Base-by-base conservation (phyloP, 2,888 invertebrate species). In the Ischnus inquisitorius region DNA sequence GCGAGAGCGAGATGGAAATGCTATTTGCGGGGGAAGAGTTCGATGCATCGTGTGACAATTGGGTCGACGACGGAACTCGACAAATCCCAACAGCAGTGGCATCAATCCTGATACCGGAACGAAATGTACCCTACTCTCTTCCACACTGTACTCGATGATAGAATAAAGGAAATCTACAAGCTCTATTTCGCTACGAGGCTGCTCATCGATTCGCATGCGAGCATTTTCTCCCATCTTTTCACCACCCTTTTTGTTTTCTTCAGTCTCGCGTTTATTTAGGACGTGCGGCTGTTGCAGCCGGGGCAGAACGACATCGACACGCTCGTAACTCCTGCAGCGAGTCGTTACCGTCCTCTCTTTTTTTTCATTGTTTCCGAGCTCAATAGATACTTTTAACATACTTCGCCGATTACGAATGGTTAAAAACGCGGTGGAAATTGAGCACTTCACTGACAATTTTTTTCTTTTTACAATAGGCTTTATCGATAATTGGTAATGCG, bases 1-100 rank as follows among this genome's bases (percentile, higher is more conserved):
- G 68, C 39, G 51, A 69, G 22, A 54, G 54, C 19, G 71, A 68
- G 43, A 54, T 22, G 34, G 51, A 75, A 78, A 83, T 81, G 39
- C 69, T 71, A 78, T 83, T 76, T 75, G 69, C 41, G 67, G 67
- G 34, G 34, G 34, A 34, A 1, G 57, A 71, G 74, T 67, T 72
- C 74, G 79, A 81, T 81, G 76, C 79, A 81, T 83, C 83, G 69
- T 81, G 77, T 85, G 83, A 85, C 83, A 83, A 85, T 85, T 85
- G 85, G 83, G 78, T 81, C 81, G 83, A 81, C 43, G 77, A 80
- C 54, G 75, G 62, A 14, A 72, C 74, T 77, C 76, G 60, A 79
- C 76, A 76, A 79, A 83, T 76, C 51, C 78, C 71, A 64, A 46
- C 78, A 43, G 68, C 43, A 51, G 51, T 60, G 25, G 28, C 60